phyloP scores from a whole-genome alignment of 2,797 vertebrate species.

The Dendrocincla tyrannina region DNA sequence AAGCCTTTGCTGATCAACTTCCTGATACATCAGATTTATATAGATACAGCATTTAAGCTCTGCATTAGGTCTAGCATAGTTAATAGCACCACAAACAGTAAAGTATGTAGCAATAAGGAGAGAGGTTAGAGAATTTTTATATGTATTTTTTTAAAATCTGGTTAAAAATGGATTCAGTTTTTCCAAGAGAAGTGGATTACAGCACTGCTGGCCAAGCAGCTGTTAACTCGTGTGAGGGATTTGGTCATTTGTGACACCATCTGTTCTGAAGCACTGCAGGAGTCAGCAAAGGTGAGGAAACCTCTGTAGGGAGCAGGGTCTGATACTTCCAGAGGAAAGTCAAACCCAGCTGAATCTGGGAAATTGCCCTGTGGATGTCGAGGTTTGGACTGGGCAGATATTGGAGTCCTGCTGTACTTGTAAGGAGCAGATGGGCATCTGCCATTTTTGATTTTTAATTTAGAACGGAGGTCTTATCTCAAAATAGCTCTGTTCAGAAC shows the following conservation, averaged over 20 bases:
- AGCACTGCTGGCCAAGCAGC: not conserved
- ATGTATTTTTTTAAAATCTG: accelerated
- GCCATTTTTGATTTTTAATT: not conserved
- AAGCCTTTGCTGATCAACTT: not conserved
- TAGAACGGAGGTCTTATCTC: not conserved
- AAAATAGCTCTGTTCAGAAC: not conserved
- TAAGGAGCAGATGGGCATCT: not conserved
- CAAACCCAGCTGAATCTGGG: not conserved
- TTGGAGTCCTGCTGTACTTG: not conserved
- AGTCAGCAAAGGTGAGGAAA: not conserved
- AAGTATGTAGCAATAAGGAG: not conserved
- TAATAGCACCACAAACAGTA: not conserved
- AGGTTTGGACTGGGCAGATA: not conserved
- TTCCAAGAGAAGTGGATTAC: not conserved
- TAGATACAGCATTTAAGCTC: not conserved
- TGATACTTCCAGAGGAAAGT: not conserved
- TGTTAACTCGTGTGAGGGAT: not conserved
- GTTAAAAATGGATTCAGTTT: not conserved
- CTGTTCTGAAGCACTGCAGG: not conserved
- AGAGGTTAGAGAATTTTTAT: not conserved
- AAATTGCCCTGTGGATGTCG: not conserved
- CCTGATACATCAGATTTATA: accelerated
- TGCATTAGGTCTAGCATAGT: not conserved
- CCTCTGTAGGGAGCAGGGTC: not conserved
- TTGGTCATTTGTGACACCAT: not conserved